Conservation (phyloP, 2,888 invertebrate genomes). For the Gerris lacustris region DNA sequence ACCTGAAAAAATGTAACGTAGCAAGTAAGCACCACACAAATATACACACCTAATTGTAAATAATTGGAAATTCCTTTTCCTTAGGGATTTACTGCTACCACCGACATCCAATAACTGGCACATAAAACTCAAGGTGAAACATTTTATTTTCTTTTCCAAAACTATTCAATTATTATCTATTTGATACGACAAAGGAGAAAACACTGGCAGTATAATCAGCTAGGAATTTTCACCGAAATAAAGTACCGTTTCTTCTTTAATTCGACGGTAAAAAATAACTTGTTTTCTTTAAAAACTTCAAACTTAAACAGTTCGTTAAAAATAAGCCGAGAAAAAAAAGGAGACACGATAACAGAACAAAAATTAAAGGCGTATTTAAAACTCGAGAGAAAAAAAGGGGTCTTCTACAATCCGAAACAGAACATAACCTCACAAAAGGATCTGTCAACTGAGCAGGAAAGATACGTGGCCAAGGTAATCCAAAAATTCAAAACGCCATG, state of each 20-base stretch:
- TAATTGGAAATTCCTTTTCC: too few species aligned
- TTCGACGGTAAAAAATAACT: too few species aligned
- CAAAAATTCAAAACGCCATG: background rate
- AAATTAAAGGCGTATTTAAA: background rate
- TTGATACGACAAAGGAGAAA: background rate
- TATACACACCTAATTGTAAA: too few species aligned
- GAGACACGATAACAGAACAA: background rate
- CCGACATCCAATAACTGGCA: background rate
- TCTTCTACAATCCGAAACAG: background rate
- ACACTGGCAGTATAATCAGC: background rate
- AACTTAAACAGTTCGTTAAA: too few species aligned
- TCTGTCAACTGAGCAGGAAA: constrained; percentile 8
- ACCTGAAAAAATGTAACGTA: too few species aligned
- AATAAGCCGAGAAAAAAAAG: too few species aligned
- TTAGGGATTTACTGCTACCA: too few species aligned
- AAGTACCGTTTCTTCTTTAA: too few species aligned
- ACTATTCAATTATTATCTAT: constrained; percentile 1
- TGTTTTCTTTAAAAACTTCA: too few species aligned
- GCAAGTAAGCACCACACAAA: too few species aligned
- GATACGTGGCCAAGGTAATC: constrained; percentile 8
- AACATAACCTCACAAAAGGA: constrained; percentile 7
- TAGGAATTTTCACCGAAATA: background rate
- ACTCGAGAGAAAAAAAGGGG: background rate
- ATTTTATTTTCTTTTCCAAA: background rate
- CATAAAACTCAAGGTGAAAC: background rate